A percentile compares a stretch with the other conserved stretches of the same genome.
Evolutionary conservation across 2,797 vertebrate genomes (phyloP).

Genomic region (Betta splendens): DNA sequence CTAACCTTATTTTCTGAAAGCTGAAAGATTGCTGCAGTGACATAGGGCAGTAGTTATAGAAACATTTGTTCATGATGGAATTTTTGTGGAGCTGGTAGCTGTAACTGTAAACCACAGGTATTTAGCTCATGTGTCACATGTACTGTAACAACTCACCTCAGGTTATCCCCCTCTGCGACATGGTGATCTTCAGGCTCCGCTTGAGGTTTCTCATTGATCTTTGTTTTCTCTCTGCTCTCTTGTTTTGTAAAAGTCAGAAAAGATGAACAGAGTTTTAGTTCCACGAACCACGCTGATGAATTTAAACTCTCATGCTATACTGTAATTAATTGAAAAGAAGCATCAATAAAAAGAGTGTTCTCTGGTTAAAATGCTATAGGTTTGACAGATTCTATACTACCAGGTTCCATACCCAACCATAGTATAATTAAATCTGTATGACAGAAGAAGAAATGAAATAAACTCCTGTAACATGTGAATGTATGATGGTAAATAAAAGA

Average conservation of each 20-base stretch:
- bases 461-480: background rate
- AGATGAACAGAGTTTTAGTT: background rate
- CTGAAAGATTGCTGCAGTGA: too few relatives aligned
- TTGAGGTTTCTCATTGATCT: conserved; percentile 45
- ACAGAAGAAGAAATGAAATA: background rate
- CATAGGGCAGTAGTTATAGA: background rate
- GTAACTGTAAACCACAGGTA: background rate
- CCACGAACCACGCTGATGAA: background rate
- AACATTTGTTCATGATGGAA: background rate
- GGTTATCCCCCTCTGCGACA: conserved; percentile 46
- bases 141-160: conserved; percentile 61
- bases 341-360: too few relatives aligned
- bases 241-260: conserved; percentile 1
- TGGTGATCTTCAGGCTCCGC: conserved; percentile 38
- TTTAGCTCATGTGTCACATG: background rate
- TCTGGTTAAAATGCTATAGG: too few relatives aligned
- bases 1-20: too few relatives aligned
- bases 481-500: background rate
- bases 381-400: too few relatives aligned
- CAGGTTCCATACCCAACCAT: too few relatives aligned
- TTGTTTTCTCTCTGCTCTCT: conserved; percentile 41
- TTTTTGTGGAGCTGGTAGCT: background rate
- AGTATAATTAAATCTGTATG: too few relatives aligned
- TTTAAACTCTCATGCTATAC: too few relatives aligned
- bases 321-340: too few relatives aligned